Evolutionary conservation across 2,888 invertebrate species (phyloP).

Genomic region (Ceratothoa steindachneri): DNA sequence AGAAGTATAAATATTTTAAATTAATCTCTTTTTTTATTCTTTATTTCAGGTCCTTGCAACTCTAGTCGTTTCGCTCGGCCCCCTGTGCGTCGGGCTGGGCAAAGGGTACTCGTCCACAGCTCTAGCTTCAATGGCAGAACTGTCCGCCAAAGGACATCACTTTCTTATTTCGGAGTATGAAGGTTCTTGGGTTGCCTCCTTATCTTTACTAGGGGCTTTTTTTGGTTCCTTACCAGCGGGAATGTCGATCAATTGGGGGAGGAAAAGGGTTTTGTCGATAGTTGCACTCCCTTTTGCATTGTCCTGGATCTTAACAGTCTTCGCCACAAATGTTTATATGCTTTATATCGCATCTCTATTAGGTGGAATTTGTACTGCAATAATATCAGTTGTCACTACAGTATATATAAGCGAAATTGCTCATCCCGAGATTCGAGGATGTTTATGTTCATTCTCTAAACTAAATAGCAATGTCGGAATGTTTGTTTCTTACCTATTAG

Average conservation of each 20-base stretch:
- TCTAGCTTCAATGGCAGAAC: constrained; percentile 63
- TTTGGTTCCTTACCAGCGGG: constrained; percentile 75
- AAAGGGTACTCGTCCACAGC: constrained; percentile 80
- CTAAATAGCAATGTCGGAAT: constrained; percentile 80
- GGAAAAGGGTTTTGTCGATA: constrained; percentile 65
- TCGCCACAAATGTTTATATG: constrained; percentile 70
- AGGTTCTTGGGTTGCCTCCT: constrained; percentile 75
- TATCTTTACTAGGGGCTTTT: constrained; percentile 73
- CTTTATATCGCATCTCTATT: constrained; percentile 79
- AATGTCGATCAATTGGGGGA: constrained; percentile 70
- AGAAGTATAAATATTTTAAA: constrained; percentile 4
- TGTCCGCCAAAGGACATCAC: constrained; percentile 43
- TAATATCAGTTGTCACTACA: constrained; percentile 68
- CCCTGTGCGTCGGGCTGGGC: constrained; percentile 72
- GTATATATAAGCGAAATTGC: constrained; percentile 90
- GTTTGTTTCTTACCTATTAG: constrained; percentile 74
- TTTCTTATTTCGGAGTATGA: constrained; percentile 60
- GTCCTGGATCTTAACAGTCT: constrained; percentile 76
- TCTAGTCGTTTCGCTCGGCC: constrained; percentile 71
- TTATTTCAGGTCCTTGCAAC: constrained; percentile 67
- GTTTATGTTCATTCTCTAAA: constrained; percentile 79
- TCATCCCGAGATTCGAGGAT: constrained; percentile 77
- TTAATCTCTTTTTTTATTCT: too few relatives aligned
- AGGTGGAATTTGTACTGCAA: constrained; percentile 75
- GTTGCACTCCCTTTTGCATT: constrained; percentile 71